These are phyloP conservation scores for Calosoma granatense DNA, from an alignment of 1,140 invertebrate genomes.

Conservation along the genomic window DNA sequence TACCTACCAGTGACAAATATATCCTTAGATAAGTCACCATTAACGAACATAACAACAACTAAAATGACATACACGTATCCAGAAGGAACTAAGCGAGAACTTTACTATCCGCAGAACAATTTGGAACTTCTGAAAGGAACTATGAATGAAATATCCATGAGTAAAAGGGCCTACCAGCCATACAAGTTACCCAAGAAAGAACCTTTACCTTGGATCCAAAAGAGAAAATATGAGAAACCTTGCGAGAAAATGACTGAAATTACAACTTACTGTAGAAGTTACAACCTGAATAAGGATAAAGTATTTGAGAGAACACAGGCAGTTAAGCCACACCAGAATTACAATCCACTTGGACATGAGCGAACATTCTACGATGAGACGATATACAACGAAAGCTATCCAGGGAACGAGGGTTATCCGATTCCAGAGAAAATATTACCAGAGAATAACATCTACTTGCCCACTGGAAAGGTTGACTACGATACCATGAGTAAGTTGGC, in stretches of 20 bases:
- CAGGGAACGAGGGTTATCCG: conserved; percentile 20
- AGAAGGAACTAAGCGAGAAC: conserved; percentile 27
- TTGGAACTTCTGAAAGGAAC: conserved; percentile 41
- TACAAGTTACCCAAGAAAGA: conserved; percentile 23
- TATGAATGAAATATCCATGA: conserved; percentile 36
- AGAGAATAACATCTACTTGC: conserved; percentile 31
- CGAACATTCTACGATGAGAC: not conserved
- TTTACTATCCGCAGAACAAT: conserved; percentile 40
- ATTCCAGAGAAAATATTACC: conserved; percentile 20
- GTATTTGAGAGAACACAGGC: conserved; percentile 22
- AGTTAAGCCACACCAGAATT: conserved; percentile 17
- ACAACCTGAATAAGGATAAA: conserved; percentile 34
- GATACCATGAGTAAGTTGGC: conserved; percentile 48
- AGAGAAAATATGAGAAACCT: conserved; percentile 12
- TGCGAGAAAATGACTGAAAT: conserved; percentile 37
- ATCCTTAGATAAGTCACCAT: conserved; percentile 31
- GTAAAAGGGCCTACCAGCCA: conserved; percentile 33
- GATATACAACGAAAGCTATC: conserved; percentile 18
- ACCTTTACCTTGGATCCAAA: conserved; percentile 30
- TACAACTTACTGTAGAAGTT: conserved; percentile 50
- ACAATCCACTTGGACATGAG: not conserved
- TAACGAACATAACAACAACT: conserved; percentile 28
- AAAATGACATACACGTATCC: conserved; percentile 27
- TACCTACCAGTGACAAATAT: conserved; percentile 37
- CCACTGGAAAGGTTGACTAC: conserved; percentile 34